phyloP scores from a whole-genome alignment of 2,113 vertebrate species.

The Galeopterus variegatus region DNA sequence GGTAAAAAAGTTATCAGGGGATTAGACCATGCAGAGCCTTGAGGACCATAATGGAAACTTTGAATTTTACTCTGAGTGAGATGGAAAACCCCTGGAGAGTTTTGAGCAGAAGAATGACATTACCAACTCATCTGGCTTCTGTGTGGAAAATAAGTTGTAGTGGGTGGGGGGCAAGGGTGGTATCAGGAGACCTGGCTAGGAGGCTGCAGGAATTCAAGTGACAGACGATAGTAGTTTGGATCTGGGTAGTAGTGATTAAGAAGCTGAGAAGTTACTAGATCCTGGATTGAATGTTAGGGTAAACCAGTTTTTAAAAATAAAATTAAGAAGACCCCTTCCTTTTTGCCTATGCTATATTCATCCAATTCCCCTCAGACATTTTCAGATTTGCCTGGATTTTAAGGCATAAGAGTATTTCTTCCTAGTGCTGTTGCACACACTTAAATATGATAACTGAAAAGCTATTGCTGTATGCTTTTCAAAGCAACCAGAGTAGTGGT shows the following conservation, averaged over 20 bases:
- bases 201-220: not conserved
- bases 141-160: not conserved
- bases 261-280: not conserved
- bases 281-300: not conserved
- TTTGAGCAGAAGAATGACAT: not conserved
- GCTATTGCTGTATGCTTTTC: not conserved
- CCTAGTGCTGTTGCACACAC: not conserved
- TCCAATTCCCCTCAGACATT: not conserved
- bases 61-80: slow-evolving; percentile 40
- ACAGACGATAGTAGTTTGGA: not conserved
- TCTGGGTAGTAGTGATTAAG: not conserved
- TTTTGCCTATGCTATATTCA: not conserved
- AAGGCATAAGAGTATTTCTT: slow-evolving; percentile 20
- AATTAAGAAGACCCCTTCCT: not conserved
- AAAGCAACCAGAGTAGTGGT: not conserved
- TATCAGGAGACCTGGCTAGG: not conserved
- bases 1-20: not conserved
- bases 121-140: not conserved
- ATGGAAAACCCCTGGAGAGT: not conserved
- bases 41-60: slow-evolving; percentile 1
- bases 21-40: not conserved
- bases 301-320: not conserved
- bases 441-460: not conserved
- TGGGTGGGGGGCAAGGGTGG: not conserved
- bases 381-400: slow-evolving; percentile 40